phyloP scores from a whole-genome alignment of 2,888 invertebrate species.

The Operophtera brumata region DNA sequence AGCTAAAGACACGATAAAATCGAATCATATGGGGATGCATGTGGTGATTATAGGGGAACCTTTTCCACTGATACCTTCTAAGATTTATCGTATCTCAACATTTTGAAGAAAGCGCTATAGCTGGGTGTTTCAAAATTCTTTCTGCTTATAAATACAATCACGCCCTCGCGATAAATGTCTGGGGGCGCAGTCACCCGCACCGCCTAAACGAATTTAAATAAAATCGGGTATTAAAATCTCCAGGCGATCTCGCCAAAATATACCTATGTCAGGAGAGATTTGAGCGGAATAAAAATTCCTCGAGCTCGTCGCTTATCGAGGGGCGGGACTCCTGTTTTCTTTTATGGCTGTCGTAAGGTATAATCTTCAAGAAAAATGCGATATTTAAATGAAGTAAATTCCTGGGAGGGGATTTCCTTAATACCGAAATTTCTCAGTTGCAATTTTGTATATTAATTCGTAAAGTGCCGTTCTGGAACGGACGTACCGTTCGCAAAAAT shows the following conservation, averaged over 20 bases:
- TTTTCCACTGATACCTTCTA: constrained; percentile 31
- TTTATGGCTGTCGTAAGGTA: constrained; percentile 81
- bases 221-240: constrained; percentile 79
- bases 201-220: constrained; percentile 79
- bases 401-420: constrained; percentile 68
- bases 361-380: constrained; percentile 81
- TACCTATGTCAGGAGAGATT: constrained; percentile 80
- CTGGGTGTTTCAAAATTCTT: constrained; percentile 43
- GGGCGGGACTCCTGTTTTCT: constrained; percentile 77
- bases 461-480: not conserved
- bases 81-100: constrained; percentile 28
- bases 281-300: constrained; percentile 80
- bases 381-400: constrained; percentile 81
- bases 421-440: constrained; percentile 67
- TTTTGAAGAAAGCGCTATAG: constrained; percentile 31
- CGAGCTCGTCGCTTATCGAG: constrained; percentile 76
- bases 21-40: constrained; percentile 38
- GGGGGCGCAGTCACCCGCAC: constrained; percentile 69
- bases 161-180: constrained; percentile 74
- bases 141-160: constrained; percentile 74
- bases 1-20: constrained; percentile 39
- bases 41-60: constrained; percentile 35
- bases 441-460: constrained; percentile 70
- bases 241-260: constrained; percentile 76
- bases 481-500: not conserved